phyloP scores from a whole-genome alignment of 1,140 invertebrate genomes.

The Tetragnatha versicolor region DNA sequence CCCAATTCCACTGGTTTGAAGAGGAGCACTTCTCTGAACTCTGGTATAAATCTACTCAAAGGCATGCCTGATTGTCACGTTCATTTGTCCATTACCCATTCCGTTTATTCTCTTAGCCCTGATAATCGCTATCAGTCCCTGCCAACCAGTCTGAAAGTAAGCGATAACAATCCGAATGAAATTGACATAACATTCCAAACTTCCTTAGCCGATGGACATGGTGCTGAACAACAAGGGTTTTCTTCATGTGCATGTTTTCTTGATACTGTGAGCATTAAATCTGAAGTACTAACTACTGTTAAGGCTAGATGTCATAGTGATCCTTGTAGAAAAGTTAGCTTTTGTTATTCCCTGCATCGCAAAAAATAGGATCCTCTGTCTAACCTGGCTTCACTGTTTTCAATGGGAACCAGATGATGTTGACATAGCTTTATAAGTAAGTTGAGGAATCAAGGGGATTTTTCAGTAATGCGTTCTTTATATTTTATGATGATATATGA shows the following conservation, averaged over 20 bases:
- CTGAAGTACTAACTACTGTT: slow-evolving; percentile 25
- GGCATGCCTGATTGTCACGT: neutral
- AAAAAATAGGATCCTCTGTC: no score
- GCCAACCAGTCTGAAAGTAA: slow-evolving; percentile 15
- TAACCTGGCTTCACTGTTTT: no score
- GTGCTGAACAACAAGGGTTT: neutral
- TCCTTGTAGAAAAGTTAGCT: slow-evolving; percentile 4
- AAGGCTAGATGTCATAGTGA: slow-evolving; percentile 36
- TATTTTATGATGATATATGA: no score
- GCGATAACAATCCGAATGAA: neutral
- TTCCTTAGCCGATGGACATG: neutral
- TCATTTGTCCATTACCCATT: slow-evolving; percentile 27
- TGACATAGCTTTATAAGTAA: no score
- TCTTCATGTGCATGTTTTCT: neutral
- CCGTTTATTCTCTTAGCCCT: neutral
- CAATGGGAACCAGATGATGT: no score
- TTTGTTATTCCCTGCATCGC: neutral
- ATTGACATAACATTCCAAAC: slow-evolving; percentile 5
- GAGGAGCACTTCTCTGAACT: neutral
- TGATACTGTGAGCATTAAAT: slow-evolving; percentile 1
- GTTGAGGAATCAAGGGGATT: no score
- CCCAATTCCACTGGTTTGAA: neutral
- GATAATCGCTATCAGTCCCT: neutral
- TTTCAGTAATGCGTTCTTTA: no score
- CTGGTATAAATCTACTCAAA: neutral